Base-by-base conservation (phyloP, 2,888 invertebrate genomes). In the Nasonia oneida region DNA sequence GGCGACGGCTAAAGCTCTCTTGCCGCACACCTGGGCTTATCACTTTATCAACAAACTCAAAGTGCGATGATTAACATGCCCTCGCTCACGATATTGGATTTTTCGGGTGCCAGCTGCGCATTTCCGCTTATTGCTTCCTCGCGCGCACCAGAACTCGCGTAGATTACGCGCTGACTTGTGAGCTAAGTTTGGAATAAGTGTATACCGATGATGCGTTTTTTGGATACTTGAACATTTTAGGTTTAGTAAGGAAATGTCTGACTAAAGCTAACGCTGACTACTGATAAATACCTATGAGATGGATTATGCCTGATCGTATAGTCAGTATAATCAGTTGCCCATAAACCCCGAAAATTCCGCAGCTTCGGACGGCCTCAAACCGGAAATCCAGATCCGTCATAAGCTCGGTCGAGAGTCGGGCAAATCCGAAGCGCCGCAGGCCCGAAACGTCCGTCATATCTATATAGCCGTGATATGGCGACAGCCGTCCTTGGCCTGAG, bases 41-140 rank as follows among this genome's bases (percentile, higher is more conserved):
- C 75, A 47, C 75, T 84, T 80, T 79, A 84, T 84, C 84, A 80
- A 53, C 80, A 70, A 83, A 71, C 33, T 81, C 53, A 47, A 76
- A 83, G 53, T 74, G 61, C 50, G n/a, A 83, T 78, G 73, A 83
- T 78, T 78, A 83, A 83, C 82, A 70, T 29, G 76, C 67, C 64
- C 18, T 0, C 67, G 81, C 10, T 61, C 80, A 70, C 47, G 61
- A 76, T 82, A 76, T 82, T 76, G 82, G 37, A 67, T 73, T 78
- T 78, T 71, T 81, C 67, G 29, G 5, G 8, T 10, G 57, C 57
- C 57, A 53, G 18, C 53, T 53, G 57, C 29, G 57, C 73, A 29
- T 42, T 57, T 71, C 57, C 50, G 37, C 14, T 14, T 80, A 71
- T 71, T 37, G 18, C 71, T n/a, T 6, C 15, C 71, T 39, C 6